These are phyloP conservation scores for Ceratitis capitata DNA, from an alignment of 1,140 invertebrate species.

Conservation along the genomic window DNA sequence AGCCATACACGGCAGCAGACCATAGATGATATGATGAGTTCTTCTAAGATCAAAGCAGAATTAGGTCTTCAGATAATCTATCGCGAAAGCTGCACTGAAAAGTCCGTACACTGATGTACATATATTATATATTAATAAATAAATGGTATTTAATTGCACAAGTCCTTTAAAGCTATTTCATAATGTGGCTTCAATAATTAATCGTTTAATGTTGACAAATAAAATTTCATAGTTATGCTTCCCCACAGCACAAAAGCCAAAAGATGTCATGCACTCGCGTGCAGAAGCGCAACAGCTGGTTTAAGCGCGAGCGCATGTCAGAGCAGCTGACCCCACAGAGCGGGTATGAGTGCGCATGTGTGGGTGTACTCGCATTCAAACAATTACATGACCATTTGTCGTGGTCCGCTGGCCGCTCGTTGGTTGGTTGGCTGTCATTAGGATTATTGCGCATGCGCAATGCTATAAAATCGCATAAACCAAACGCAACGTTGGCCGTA, in stretches of 20 bases:
- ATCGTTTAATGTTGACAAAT: not conserved
- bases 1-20: no score
- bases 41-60: no score
- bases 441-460: constrained; percentile 8
- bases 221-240: constrained; percentile 2
- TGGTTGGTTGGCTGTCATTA: no score
- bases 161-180: not conserved
- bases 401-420: not conserved
- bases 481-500: not conserved
- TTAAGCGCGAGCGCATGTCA: not conserved
- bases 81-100: no score
- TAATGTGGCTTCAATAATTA: not conserved
- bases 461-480: constrained; percentile 26
- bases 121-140: no score
- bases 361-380: not conserved
- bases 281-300: not conserved
- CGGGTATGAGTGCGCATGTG: not conserved
- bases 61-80: no score
- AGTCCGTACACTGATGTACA: no score
- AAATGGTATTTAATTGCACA: no score
- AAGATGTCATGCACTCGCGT: not conserved
- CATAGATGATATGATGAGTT: no score
- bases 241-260: not conserved
- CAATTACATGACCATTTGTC: constrained; percentile 11
- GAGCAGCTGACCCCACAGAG: not conserved